These are phyloP conservation scores for Ceriagrion tenellum DNA, from an alignment of 2,888 invertebrate genomes.

Conservation along the genomic window DNA sequence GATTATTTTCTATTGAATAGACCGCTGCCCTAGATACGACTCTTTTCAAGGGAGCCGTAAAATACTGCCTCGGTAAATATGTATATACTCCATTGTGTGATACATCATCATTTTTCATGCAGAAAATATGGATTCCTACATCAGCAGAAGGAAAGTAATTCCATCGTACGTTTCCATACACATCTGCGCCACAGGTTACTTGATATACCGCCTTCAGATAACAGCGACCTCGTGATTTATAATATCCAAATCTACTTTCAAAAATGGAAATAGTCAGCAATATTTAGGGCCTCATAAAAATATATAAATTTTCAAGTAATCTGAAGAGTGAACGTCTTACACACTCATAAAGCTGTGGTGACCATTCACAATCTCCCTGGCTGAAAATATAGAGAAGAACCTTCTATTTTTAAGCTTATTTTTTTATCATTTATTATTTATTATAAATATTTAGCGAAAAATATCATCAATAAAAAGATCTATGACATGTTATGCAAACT, in stretches of 20 bases:
- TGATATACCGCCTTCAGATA: not conserved
- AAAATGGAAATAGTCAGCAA: not conserved
- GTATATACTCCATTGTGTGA: not conserved
- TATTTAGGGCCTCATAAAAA: not conserved
- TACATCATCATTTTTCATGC: not conserved
- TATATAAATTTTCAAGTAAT: no score
- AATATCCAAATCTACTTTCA: not conserved
- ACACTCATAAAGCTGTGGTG: no score
- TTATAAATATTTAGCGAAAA: no score
- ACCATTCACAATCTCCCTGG: no score
- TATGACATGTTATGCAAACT: no score
- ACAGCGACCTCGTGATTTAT: not conserved
- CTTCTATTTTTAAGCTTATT: no score
- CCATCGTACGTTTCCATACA: not conserved
- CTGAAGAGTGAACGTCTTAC: no score
- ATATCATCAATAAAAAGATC: no score
- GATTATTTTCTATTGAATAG: slow-evolving; percentile 22
- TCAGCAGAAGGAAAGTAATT: slow-evolving; percentile 4
- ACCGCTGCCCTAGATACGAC: slow-evolving; percentile 11
- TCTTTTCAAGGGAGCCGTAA: not conserved
- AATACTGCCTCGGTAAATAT: not conserved
- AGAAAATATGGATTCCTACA: not conserved
- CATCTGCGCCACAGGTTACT: not conserved
- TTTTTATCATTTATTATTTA: no score
- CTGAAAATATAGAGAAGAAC: no score